Percentiles rank a stretch among this genome's conserved stretches.
These are phyloP conservation scores for Neodontobutis hainanensis DNA, from an alignment of 2,113 vertebrate genomes.

Conservation along the genomic window DNA sequence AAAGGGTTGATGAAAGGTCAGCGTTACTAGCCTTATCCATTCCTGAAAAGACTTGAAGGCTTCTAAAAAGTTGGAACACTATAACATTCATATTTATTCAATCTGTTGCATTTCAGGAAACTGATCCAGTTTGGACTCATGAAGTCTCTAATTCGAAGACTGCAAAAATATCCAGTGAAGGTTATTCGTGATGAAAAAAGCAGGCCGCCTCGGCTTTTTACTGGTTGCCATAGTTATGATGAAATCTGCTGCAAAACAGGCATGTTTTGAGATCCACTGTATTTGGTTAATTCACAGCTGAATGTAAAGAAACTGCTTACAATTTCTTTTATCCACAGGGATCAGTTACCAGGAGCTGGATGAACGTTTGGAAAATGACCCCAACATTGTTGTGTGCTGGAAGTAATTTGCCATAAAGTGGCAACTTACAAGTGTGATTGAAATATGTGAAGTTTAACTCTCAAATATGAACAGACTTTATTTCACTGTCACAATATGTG, in stretches of 20 bases:
- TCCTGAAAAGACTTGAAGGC: slow-evolving; percentile 11
- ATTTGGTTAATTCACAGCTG: background rate
- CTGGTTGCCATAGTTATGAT: slow-evolving; percentile 95
- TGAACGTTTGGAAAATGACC: slow-evolving; percentile 94
- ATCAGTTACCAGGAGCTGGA: slow-evolving; percentile 97
- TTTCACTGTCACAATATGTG: background rate
- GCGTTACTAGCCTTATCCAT: slow-evolving; percentile 20
- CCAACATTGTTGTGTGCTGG: slow-evolving; percentile 95
- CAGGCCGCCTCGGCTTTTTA: slow-evolving; percentile 89
- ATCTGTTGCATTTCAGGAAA: slow-evolving; percentile 76
- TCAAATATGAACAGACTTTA: background rate
- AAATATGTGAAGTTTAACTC: slow-evolving; percentile 1
- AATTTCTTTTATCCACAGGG: slow-evolving; percentile 74
- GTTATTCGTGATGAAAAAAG: slow-evolving; percentile 86
- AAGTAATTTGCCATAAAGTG: slow-evolving; percentile 64
- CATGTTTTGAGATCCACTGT: slow-evolving; percentile 46
- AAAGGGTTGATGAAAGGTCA: slow-evolving; percentile 92
- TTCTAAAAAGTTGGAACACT: slow-evolving; percentile 4
- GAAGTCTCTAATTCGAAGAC: slow-evolving; percentile 92
- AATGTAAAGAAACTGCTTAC: background rate
- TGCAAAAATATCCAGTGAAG: slow-evolving; percentile 96
- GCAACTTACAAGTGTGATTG: background rate
- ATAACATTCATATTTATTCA: background rate
- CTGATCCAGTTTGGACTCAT: slow-evolving; percentile 97
- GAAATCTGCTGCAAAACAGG: slow-evolving; percentile 99